These are phyloP conservation scores for Hypercompe scribonia DNA, from an alignment of 2,888 invertebrate genomes.

Conservation along the genomic window DNA sequence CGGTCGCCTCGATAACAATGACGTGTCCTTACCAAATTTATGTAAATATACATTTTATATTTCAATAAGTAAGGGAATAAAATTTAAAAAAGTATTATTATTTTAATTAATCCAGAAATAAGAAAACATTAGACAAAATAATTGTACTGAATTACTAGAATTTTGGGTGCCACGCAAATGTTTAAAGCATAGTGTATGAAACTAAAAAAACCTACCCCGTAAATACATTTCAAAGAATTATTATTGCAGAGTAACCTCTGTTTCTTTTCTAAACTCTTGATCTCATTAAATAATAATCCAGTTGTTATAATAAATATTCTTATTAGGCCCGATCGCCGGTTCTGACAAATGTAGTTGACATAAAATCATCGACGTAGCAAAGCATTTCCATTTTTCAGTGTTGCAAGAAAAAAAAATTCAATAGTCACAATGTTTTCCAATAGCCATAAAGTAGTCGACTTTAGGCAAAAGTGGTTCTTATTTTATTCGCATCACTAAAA, in stretches of 20 bases:
- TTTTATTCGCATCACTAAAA: slow-evolving; percentile 1
- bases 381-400: slow-evolving; percentile 46
- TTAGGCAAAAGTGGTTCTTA: not conserved
- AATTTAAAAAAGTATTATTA: not conserved
- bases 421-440: too few species aligned
- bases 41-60: slow-evolving; percentile 2
- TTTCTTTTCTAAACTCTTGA: slow-evolving; percentile 24
- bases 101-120: not conserved
- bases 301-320: slow-evolving; percentile 24
- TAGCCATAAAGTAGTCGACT: not conserved
- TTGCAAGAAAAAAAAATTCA: slow-evolving; percentile 1
- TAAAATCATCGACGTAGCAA: slow-evolving; percentile 76
- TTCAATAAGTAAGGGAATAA: not conserved
- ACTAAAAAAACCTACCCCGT: slow-evolving; percentile 61
- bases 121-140: not conserved
- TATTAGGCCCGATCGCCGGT: slow-evolving; percentile 50
- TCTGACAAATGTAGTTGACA: slow-evolving; percentile 64
- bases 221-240: slow-evolving; percentile 60
- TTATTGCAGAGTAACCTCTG: slow-evolving; percentile 43
- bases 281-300: slow-evolving; percentile 38
- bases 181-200: slow-evolving; percentile 24
- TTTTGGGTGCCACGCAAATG: slow-evolving; percentile 38
- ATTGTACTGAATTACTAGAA: not conserved
- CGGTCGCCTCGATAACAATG: slow-evolving; percentile 59
- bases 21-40: slow-evolving; percentile 66